These are phyloP conservation scores for Panorpa germanica DNA, from an alignment of 2,888 invertebrate species.

Conservation along the genomic window DNA sequence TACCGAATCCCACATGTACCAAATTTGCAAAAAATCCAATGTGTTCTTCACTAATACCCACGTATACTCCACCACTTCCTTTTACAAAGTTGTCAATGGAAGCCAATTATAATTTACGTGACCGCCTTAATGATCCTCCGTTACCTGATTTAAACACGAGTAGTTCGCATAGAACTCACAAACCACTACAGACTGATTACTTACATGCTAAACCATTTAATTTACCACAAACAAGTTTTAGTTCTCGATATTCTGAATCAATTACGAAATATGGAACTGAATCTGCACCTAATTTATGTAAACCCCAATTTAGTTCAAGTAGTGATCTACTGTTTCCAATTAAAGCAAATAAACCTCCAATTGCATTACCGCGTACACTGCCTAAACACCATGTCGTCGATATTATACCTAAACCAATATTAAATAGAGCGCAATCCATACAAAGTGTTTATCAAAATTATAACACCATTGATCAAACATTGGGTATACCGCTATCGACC, in stretches of 20 bases:
- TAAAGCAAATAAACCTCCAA: neutral
- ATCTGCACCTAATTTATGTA: too few relatives aligned
- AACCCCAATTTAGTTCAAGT: too few relatives aligned
- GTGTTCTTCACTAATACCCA: too few relatives aligned
- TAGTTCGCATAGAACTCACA: too few relatives aligned
- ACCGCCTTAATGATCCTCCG: constrained; percentile 13
- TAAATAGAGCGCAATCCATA: constrained; percentile 3
- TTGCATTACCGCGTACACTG: neutral
- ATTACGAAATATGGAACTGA: too few relatives aligned
- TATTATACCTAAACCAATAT: constrained; percentile 10
- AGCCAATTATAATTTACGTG: constrained; percentile 1
- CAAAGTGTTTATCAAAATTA: too few relatives aligned
- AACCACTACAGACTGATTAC: too few relatives aligned
- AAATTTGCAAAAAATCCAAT: constrained; percentile 7
- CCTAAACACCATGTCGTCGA: constrained; percentile 8
- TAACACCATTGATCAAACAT: constrained; percentile 21
- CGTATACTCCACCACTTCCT: too few relatives aligned
- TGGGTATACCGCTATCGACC: constrained; percentile 17
- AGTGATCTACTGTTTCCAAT: neutral
- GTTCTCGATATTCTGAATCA: too few relatives aligned
- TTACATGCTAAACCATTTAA: too few relatives aligned
- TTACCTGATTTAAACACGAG: constrained; percentile 14
- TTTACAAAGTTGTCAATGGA: constrained; percentile 1
- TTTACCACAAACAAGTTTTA: too few relatives aligned
- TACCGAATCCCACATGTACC: constrained; percentile 17